These are phyloP conservation scores for Lepisosteus oculatus DNA, from an alignment of 2,113 vertebrate species.

Conservation along the genomic window DNA sequence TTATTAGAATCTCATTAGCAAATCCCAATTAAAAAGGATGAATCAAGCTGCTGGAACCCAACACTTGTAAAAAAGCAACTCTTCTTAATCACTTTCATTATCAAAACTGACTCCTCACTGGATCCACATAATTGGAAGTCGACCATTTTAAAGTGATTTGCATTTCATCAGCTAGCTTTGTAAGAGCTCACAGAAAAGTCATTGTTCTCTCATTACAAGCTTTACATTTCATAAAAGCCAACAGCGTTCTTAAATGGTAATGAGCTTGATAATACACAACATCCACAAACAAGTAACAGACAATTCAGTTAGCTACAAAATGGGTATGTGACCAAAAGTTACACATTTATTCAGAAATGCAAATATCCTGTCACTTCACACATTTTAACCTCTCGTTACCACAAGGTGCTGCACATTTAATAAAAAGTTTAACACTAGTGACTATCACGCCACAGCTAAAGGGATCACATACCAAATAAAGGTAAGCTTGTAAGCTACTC, in stretches of 20 bases:
- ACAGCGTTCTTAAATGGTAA: not conserved
- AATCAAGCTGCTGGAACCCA: not conserved
- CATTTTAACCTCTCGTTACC: too few relatives aligned
- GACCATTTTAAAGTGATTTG: constrained; percentile 1
- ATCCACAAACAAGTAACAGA: not conserved
- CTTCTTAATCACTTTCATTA: constrained; percentile 1
- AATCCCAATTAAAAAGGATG: not conserved
- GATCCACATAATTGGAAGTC: not conserved
- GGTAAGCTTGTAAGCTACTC: too few relatives aligned
- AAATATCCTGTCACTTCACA: too few relatives aligned
- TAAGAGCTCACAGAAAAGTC: not conserved
- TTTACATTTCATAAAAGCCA: not conserved
- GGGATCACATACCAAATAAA: not conserved
- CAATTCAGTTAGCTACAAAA: too few relatives aligned
- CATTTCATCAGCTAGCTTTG: not conserved
- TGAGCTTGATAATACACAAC: not conserved
- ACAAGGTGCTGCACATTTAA: too few relatives aligned
- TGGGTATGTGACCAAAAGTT: too few relatives aligned
- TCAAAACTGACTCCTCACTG: not conserved
- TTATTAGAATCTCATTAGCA: not conserved
- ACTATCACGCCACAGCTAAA: not conserved
- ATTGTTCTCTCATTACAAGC: not conserved
- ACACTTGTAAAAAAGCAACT: not conserved
- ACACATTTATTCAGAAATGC: too few relatives aligned
- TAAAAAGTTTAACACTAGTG: not conserved